Conservation (phyloP, 2,888 invertebrate species). For the Platynereis dumerilii region DNA sequence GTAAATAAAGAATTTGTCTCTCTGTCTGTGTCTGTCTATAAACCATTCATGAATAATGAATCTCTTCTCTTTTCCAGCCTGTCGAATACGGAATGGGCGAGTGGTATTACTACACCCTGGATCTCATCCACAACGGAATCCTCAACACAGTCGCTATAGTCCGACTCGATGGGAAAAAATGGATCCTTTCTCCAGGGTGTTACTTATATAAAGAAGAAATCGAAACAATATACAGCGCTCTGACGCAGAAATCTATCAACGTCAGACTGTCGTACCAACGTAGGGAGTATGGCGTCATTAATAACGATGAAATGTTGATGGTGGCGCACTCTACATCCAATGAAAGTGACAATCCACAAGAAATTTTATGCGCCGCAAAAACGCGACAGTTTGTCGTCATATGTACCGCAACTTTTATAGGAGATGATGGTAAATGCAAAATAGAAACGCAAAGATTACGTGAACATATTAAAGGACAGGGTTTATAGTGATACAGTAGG, state of each 20-base stretch:
- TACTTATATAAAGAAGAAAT: constrained; percentile 15
- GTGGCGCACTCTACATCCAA: constrained; percentile 11
- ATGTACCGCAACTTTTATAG: constrained; percentile 9
- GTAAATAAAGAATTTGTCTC: too few relatives aligned
- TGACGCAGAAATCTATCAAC: constrained; percentile 10
- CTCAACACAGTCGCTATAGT: constrained; percentile 13
- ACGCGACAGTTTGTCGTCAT: constrained; percentile 23
- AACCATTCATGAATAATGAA: too few relatives aligned
- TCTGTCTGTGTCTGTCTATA: too few relatives aligned
- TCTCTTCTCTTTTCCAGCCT: constrained; percentile 9
- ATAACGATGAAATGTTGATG: constrained; percentile 17
- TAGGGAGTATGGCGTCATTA: constrained; percentile 14
- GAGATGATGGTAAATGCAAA: constrained; percentile 15
- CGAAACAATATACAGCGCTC: neutral
- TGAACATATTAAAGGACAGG: constrained; percentile 19
- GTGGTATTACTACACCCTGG: constrained; percentile 21
- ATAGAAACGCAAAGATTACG: constrained; percentile 7
- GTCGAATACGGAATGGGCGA: constrained; percentile 18
- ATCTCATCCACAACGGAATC: constrained; percentile 11
- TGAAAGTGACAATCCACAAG: constrained; percentile 1
- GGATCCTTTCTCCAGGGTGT: constrained; percentile 16
- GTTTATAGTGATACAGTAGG: constrained; percentile 9
- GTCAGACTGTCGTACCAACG: constrained; percentile 10
- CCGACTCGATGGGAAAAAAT: constrained; percentile 22
- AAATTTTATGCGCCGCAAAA: constrained; percentile 19